A percentile compares a stretch with the other conserved stretches of the same genome.
Conservation (phyloP, 1,140 invertebrate species). For the Asobara japonica region DNA sequence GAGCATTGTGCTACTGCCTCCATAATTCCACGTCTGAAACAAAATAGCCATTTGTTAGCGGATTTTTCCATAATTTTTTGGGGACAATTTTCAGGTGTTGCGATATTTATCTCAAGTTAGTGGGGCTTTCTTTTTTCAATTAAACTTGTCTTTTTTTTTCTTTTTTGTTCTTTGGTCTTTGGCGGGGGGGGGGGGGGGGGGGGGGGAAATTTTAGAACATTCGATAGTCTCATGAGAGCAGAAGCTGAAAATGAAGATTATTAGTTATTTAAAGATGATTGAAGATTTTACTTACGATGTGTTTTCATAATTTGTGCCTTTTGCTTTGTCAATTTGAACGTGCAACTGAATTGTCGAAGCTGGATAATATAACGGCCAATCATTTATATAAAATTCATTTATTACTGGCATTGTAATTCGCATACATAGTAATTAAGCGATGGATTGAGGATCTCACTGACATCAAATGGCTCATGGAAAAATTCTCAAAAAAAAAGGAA, state of each 20-base stretch:
- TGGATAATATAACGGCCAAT: not conserved
- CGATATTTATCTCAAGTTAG: not conserved
- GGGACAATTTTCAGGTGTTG: not conserved
- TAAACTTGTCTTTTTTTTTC: not conserved
- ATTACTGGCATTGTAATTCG: not conserved
- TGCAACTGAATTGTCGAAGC: not conserved
- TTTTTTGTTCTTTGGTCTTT: not conserved
- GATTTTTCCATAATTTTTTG: not conserved
- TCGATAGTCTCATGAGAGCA: not conserved
- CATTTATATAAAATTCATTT: constrained; percentile 9
- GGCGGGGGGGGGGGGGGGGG: not conserved
- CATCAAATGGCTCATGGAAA: not conserved
- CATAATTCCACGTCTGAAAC: not conserved
- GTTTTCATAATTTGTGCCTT: not conserved
- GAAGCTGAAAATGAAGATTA: constrained; percentile 1
- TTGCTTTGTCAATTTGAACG: not conserved
- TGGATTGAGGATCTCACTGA: not conserved
- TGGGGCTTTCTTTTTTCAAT: too few species aligned
- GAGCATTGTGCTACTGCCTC: not conserved
- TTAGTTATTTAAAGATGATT: not conserved
- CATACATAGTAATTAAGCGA: not conserved
- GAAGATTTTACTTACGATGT: not conserved
- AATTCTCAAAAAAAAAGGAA: not conserved
- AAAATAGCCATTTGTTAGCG: not conserved
- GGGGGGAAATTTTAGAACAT: not conserved